Evolutionary conservation across 2,113 vertebrate species (phyloP).

Genomic region (Thunnus thynnus): DNA sequence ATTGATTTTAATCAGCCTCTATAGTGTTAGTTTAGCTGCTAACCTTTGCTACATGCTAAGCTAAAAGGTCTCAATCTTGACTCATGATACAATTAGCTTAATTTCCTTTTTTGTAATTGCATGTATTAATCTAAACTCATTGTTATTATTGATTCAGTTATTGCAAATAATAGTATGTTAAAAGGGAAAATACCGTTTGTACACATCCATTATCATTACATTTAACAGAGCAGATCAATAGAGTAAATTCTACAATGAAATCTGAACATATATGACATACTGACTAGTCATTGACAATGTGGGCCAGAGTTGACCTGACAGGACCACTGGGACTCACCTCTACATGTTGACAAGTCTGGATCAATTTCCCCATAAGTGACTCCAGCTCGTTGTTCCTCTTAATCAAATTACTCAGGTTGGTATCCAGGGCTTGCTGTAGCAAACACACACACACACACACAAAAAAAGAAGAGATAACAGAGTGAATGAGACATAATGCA

Average conservation of each 20-base stretch:
- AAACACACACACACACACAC: slow-evolving; percentile 26
- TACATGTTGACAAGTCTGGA: slow-evolving; percentile 97
- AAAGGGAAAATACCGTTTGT: no score
- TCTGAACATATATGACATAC: not conserved
- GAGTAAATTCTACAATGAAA: not conserved
- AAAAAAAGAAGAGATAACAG: not conserved
- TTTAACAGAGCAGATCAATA: not conserved
- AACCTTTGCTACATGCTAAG: slow-evolving; percentile 37
- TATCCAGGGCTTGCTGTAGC: slow-evolving; percentile 94
- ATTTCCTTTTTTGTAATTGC: not conserved
- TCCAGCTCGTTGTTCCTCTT: slow-evolving; percentile 98
- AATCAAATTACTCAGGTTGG: slow-evolving; percentile 93
- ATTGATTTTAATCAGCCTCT: no score
- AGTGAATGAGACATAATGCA: not conserved
- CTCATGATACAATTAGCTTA: not conserved
- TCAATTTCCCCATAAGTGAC: slow-evolving; percentile 94
- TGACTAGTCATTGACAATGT: not conserved
- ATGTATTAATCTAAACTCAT: not conserved
- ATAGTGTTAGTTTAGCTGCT: not conserved
- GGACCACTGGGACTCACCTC: slow-evolving; percentile 88
- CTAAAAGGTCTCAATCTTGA: not conserved
- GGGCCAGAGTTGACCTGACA: not conserved
- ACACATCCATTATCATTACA: not conserved
- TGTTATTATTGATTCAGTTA: no score
- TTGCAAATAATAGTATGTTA: not conserved